Evolutionary conservation across 2,797 vertebrate species (phyloP).

Genomic region (Cynodonichthys magdalenae): DNA sequence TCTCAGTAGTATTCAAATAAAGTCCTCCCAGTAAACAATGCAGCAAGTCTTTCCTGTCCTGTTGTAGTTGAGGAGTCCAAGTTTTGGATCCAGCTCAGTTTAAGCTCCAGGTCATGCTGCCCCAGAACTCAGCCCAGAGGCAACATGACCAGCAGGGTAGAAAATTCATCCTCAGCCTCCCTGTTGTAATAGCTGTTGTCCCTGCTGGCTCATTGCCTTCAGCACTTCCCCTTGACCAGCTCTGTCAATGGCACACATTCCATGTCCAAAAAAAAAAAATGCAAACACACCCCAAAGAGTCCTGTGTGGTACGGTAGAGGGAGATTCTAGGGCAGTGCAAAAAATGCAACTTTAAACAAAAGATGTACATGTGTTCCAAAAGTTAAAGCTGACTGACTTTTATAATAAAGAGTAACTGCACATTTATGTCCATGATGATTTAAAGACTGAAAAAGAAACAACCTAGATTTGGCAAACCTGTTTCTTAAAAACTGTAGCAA

Average conservation of each 20-base stretch:
- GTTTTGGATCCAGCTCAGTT: slow-evolving; percentile 54
- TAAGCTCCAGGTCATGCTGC: slow-evolving; percentile 74
- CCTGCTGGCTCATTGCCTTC: slow-evolving; percentile 66
- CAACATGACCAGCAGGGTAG: slow-evolving; percentile 66
- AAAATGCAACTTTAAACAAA: slow-evolving; percentile 10
- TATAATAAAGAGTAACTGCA: background rate
- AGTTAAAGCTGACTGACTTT: background rate
- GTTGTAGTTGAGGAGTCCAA: slow-evolving; percentile 59
- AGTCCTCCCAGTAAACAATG: slow-evolving; percentile 36
- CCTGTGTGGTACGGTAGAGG: slow-evolving; percentile 21
- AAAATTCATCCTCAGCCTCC: slow-evolving; percentile 72
- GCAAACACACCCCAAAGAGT: slow-evolving; percentile 61
- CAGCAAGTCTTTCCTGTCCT: slow-evolving; percentile 35
- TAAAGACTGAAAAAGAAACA: too few species aligned
- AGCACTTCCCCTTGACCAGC: slow-evolving; percentile 63
- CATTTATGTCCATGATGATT: too few species aligned
- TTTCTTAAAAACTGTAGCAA: background rate
- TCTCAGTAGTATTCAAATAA: slow-evolving; percentile 28
- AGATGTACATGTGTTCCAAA: background rate
- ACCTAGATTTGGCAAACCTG: background rate
- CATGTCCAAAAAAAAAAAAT: slow-evolving; percentile 55
- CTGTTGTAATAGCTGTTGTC: slow-evolving; percentile 72
- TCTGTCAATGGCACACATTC: slow-evolving; percentile 61
- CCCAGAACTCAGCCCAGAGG: slow-evolving; percentile 62
- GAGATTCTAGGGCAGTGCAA: slow-evolving; percentile 11